A percentile compares a stretch with the other conserved stretches of the same genome.
Evolutionary conservation across 1,140 invertebrate species (phyloP).

Genomic region (Drosophila nannoptera): DNA sequence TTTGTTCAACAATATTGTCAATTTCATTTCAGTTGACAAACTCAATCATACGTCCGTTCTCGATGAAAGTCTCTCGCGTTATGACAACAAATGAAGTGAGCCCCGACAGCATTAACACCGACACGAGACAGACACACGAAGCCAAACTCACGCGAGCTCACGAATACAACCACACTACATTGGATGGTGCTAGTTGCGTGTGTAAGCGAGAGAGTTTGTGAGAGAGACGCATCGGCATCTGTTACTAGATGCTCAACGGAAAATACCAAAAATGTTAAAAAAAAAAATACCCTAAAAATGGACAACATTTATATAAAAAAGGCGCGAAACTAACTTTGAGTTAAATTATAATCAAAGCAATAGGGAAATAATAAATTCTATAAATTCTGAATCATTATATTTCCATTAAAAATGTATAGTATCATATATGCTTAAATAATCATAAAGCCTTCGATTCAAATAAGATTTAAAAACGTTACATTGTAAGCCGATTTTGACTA

Average conservation of each 20-base stretch:
- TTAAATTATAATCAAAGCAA: background rate
- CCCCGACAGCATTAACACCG: constrained; percentile 28
- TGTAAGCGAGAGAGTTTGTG: constrained; percentile 11
- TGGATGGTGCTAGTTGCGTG: constrained; percentile 11
- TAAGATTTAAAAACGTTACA: too few species aligned
- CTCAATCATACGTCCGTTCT: constrained; percentile 35
- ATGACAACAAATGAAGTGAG: constrained; percentile 42
- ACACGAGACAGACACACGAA: constrained; percentile 14
- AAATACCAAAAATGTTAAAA: constrained; percentile 19
- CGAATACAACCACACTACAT: background rate
- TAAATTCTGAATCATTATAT: background rate
- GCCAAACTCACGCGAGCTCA: constrained; percentile 7
- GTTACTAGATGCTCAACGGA: background rate
- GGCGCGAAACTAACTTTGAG: constrained; percentile 5
- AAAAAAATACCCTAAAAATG: background rate
- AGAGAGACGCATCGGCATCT: constrained; percentile 14
- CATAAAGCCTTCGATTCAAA: too few species aligned
- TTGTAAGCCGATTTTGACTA: too few species aligned
- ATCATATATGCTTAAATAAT: too few species aligned
- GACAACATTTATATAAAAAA: background rate
- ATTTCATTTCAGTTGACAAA: background rate
- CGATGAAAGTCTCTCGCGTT: constrained; percentile 42
- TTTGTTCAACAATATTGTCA: constrained; percentile 25
- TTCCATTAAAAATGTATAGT: background rate
- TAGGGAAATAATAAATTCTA: background rate